Evolutionary conservation across 2,797 vertebrate genomes (phyloP), one percentile per base, ranked within the genome.

Genomic region (Allobates femoralis): DNA sequence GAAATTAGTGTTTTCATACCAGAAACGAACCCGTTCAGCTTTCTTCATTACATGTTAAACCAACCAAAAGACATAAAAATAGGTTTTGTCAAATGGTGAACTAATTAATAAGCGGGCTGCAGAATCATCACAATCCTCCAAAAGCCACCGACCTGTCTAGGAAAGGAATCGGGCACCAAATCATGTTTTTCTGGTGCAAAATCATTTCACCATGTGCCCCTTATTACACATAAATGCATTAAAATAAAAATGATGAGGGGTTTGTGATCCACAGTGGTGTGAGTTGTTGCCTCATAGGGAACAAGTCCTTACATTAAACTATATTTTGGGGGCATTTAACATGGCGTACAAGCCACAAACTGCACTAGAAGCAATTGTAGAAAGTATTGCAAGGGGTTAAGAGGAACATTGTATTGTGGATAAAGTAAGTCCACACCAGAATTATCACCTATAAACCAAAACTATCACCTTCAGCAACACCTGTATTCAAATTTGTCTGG

Each of bases 1-100:
- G 78, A 80, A 80, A 80, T 80, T 62, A 80, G 78, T 64, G 41
- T 80, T 80, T 80, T 80, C 41, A 50, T 41, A 26, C 41, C 69
- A 50, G 21, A 74, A 74, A 74, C 41, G 8, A 79, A 62, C 46
- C 60, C 32, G 60, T 79, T 79, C 60, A 64, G 78, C 32, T 80
- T 80, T 64, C 19, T 58, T 66, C 78, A 80, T 80, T 80, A 64
- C 58, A 32, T 26, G 41, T 62, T 37, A 80, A 80, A 80, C 58
- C 58, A 80, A 80, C 56, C 78, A 80, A 62, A 41, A 62, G 46
- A 16, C 12, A 69, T 53, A 69, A 16, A 55, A 53, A 83, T 50
- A 41, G 15, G 37, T 50, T 74, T 74, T 50, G 37, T 46, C 37
- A 74, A 46, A 7, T 14, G 32, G 23, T 74, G 41, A 50, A 23